These are phyloP conservation scores for Ephydatia muelleri DNA, from an alignment of 37 sponge, comb jelly and placozoan species.

Conservation along the genomic window DNA sequence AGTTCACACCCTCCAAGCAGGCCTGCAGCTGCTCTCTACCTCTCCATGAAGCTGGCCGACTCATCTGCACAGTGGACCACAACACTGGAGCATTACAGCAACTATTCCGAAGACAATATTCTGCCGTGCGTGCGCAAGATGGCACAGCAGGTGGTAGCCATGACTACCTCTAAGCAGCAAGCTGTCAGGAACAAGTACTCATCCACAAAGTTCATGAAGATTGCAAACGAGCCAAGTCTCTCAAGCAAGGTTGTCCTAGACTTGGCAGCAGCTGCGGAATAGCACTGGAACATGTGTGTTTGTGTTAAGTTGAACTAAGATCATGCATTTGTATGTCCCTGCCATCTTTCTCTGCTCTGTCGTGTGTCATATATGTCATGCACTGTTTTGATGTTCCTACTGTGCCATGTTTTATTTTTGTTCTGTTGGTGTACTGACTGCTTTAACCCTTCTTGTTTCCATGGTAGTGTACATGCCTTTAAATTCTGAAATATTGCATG, in stretches of 20 bases:
- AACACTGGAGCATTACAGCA: conserved; percentile 76
- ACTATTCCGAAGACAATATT: conserved; percentile 71
- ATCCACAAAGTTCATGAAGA: conserved; percentile 69
- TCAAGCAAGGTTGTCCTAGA: conserved; percentile 10
- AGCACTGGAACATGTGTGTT: too few relatives aligned
- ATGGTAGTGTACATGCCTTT: too few relatives aligned
- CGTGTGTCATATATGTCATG: too few relatives aligned
- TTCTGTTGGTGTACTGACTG: too few relatives aligned
- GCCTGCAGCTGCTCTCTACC: conserved; percentile 91
- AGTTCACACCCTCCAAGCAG: conserved; percentile 76
- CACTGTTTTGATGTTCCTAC: too few relatives aligned
- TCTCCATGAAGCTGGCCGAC: conserved; percentile 61
- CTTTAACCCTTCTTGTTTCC: too few relatives aligned
- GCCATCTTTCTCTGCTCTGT: too few relatives aligned
- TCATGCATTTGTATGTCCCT: too few relatives aligned
- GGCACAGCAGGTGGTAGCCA: conserved; percentile 68
- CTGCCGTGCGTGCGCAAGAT: conserved; percentile 65
- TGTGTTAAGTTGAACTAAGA: too few relatives aligned
- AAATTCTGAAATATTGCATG: too few relatives aligned
- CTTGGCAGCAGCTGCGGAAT: conserved; percentile 4
- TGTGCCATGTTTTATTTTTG: too few relatives aligned
- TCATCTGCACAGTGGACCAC: conserved; percentile 43
- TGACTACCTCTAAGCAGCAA: conserved; percentile 84
- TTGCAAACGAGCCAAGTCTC: conserved; percentile 64
- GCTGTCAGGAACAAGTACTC: conserved; percentile 92